A percentile compares a stretch with the other conserved stretches of the same genome.
Conservation (phyloP, 2,113 vertebrate species). For the Deroptyus accipitrinus region DNA sequence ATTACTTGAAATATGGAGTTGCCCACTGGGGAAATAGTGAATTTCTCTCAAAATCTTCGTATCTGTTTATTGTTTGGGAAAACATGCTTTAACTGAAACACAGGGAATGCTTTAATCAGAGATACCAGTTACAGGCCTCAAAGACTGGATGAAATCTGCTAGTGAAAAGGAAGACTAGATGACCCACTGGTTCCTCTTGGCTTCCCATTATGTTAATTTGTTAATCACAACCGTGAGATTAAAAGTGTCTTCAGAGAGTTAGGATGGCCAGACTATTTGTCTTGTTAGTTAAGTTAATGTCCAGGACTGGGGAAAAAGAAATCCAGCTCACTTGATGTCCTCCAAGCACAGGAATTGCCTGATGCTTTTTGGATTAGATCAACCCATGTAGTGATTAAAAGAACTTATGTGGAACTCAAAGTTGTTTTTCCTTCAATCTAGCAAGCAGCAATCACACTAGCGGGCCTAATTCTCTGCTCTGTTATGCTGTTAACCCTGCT, state of each 20-base stretch:
- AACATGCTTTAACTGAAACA: background rate
- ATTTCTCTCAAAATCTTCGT: background rate
- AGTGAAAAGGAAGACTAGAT: background rate
- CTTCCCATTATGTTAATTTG: background rate
- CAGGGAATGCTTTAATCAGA: background rate
- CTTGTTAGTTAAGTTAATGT: background rate
- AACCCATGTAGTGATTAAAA: background rate
- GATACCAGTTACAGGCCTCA: background rate
- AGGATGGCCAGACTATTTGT: background rate
- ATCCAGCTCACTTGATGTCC: background rate
- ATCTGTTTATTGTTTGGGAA: slow-evolving; percentile 28
- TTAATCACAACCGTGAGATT: background rate
- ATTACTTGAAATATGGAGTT: background rate
- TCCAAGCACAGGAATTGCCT: background rate
- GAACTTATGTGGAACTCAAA: background rate
- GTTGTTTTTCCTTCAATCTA: slow-evolving; percentile 14
- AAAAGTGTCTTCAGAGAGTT: background rate
- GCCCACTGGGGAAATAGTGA: background rate
- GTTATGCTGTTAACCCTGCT: slow-evolving; percentile 28
- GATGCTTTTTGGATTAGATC: slow-evolving; percentile 22
- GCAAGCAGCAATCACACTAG: slow-evolving; percentile 22
- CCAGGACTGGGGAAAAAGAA: background rate
- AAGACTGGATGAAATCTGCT: background rate
- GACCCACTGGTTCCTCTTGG: background rate
- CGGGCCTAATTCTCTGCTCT: slow-evolving; percentile 6